Percentiles rank a stretch among this genome's conserved stretches.
phyloP scores from a whole-genome alignment of 2,888 invertebrate species.

The Perizoma flavofasciatum region DNA sequence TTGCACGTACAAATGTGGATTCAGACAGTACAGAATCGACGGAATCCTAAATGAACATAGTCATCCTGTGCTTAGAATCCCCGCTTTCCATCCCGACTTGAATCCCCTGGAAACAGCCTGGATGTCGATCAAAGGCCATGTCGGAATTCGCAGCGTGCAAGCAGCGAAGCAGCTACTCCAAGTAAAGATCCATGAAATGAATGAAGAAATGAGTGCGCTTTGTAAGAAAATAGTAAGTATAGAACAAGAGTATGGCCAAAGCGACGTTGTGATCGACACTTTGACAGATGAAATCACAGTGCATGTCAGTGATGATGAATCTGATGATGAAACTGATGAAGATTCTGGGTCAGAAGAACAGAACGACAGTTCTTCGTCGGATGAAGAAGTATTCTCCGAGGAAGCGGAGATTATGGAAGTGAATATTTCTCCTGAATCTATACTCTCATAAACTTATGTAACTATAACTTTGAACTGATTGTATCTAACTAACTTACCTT shows the following conservation, averaged over 20 bases:
- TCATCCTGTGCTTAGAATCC: constrained; percentile 20
- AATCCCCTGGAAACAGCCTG: constrained; percentile 22
- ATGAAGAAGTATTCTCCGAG: constrained; percentile 2
- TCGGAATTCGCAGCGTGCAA: constrained; percentile 1
- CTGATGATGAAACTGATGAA: constrained; percentile 16
- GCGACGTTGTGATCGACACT: constrained; percentile 12
- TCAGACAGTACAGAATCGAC: constrained; percentile 19
- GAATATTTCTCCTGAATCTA: constrained; percentile 11
- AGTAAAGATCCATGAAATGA: constrained; percentile 1
- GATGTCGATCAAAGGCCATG: constrained; percentile 11
- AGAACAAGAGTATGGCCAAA: constrained; percentile 15
- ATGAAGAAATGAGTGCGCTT: not conserved
- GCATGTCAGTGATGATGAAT: constrained; percentile 15
- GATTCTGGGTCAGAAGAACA: constrained; percentile 16
- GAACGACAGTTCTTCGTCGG: constrained; percentile 17
- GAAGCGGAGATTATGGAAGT: constrained; percentile 18
- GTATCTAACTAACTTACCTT: too few species aligned
- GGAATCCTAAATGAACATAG: constrained; percentile 4
- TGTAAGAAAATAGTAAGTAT: constrained; percentile 12
- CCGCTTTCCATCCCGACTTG: constrained; percentile 20
- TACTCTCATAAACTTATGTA: not conserved
- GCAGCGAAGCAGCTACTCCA: not conserved
- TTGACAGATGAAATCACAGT: constrained; percentile 17
- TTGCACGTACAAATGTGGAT: constrained; percentile 14
- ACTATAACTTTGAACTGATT: not conserved